A percentile compares a stretch with the other conserved stretches of the same genome.
These are phyloP conservation scores for Pandion haliaetus DNA, from an alignment of 2,113 vertebrate species.

Conservation along the genomic window DNA sequence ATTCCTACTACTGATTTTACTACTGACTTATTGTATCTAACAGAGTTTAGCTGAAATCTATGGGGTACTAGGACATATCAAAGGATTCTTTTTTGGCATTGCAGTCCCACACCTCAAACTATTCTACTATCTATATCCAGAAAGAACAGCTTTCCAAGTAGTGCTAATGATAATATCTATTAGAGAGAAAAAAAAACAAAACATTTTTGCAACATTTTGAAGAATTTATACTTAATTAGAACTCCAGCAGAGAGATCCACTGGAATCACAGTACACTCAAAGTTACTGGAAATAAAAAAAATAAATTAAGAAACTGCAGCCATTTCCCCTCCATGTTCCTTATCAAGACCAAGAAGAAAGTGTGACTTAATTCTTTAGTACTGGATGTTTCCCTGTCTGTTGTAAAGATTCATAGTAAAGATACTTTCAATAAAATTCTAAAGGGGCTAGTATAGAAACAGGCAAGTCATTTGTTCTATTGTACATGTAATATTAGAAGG, in stretches of 20 bases:
- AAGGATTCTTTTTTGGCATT: background rate
- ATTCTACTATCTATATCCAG: background rate
- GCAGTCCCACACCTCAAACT: background rate
- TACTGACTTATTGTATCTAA: background rate
- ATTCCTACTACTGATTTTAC: constrained; percentile 16
- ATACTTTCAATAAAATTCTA: background rate
- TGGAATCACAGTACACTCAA: background rate
- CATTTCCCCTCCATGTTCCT: background rate
- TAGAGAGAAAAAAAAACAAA: background rate
- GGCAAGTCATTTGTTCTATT: background rate
- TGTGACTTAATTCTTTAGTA: background rate
- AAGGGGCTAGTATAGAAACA: background rate
- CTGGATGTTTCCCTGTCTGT: background rate
- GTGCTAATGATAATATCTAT: background rate
- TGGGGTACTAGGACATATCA: background rate
- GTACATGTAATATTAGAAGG: background rate
- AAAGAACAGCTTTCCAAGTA: background rate
- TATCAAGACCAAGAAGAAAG: background rate
- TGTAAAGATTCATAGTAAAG: background rate
- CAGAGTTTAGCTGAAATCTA: background rate
- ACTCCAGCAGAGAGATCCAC: background rate
- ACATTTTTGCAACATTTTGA: background rate
- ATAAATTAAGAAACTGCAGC: background rate
- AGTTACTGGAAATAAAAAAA: background rate
- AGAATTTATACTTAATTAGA: background rate